phyloP scores from a whole-genome alignment of 2,888 invertebrate genomes.

The Drosophila pegasa region DNA sequence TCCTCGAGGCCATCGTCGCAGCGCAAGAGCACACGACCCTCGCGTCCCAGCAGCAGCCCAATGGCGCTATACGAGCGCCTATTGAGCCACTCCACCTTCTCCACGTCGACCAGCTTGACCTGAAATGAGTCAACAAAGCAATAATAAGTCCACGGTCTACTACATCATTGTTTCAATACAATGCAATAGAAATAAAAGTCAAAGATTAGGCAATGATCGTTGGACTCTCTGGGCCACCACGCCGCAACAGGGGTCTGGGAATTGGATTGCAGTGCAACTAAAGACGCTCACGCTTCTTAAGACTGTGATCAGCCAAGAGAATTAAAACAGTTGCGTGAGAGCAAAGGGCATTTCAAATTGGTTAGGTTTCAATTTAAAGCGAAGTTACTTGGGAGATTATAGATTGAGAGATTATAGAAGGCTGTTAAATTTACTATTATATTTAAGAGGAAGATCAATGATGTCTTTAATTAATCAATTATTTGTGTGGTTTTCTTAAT shows the following conservation, averaged over 20 bases:
- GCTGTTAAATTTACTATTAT: neutral
- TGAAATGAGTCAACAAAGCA: conserved; percentile 64
- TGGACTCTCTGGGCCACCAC: conserved; percentile 38
- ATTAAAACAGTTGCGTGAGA: conserved; percentile 12
- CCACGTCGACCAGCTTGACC: conserved; percentile 88
- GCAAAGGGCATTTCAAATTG: neutral
- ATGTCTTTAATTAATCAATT: neutral
- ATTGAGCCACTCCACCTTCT: conserved; percentile 88
- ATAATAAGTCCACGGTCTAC: conserved; percentile 38
- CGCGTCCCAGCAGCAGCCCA: conserved; percentile 86
- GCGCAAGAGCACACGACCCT: conserved; percentile 85
- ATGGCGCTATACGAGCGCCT: conserved; percentile 88
- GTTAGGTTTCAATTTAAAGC: neutral
- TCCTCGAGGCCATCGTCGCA: conserved; percentile 87
- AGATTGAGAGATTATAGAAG: neutral
- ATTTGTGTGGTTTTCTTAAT: neutral
- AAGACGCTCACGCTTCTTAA: conserved; percentile 11
- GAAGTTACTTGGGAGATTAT: neutral
- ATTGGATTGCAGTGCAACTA: conserved; percentile 10
- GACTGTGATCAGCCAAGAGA: conserved; percentile 4
- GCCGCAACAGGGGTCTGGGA: conserved; percentile 52
- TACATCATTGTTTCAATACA: conserved; percentile 8
- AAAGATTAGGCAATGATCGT: conserved; percentile 59
- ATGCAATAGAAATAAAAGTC: conserved; percentile 25
- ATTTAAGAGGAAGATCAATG: neutral